phyloP scores from a whole-genome alignment of 1,140 invertebrate species.

The Trigoniulus corallinus region DNA sequence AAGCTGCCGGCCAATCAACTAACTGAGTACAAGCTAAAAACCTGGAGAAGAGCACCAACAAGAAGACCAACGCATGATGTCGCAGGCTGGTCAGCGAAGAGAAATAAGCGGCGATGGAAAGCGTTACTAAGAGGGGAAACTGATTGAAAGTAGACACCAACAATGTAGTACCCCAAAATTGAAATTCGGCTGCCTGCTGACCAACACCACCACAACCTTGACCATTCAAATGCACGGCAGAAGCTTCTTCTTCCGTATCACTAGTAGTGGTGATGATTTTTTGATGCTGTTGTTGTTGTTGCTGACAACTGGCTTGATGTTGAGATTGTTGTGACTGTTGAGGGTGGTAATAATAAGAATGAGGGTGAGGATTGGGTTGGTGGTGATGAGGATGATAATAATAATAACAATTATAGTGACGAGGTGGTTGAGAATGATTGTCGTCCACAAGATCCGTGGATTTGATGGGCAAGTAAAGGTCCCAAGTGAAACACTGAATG shows the following conservation, averaged over 20 bases:
- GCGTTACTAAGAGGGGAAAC: slow-evolving; percentile 19
- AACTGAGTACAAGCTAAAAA: slow-evolving; percentile 23
- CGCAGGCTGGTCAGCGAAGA: slow-evolving; percentile 20
- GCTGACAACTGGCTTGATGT: neutral
- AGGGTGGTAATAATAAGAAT: no score
- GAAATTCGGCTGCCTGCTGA: neutral
- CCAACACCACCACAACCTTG: neutral
- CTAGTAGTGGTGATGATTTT: neutral
- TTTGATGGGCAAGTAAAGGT: neutral
- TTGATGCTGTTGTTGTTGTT: neutral
- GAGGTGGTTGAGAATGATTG: slow-evolving; percentile 13
- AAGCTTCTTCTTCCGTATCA: neutral
- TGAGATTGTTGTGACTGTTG: no score
- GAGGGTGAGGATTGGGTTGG: no score
- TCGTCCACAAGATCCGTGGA: slow-evolving; percentile 8
- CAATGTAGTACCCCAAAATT: neutral
- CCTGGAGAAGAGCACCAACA: slow-evolving; percentile 17
- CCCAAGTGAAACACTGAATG: slow-evolving; percentile 14
- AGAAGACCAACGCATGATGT: slow-evolving; percentile 21
- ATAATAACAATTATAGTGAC: no score
- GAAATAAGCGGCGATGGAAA: slow-evolving; percentile 23
- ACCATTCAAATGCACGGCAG: neutral
- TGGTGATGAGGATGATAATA: no score
- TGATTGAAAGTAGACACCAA: slow-evolving; percentile 18
- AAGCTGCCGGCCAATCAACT: slow-evolving; percentile 18